Base-by-base conservation (phyloP, 1,140 invertebrate genomes). In the Melanaphis sacchari region DNA sequence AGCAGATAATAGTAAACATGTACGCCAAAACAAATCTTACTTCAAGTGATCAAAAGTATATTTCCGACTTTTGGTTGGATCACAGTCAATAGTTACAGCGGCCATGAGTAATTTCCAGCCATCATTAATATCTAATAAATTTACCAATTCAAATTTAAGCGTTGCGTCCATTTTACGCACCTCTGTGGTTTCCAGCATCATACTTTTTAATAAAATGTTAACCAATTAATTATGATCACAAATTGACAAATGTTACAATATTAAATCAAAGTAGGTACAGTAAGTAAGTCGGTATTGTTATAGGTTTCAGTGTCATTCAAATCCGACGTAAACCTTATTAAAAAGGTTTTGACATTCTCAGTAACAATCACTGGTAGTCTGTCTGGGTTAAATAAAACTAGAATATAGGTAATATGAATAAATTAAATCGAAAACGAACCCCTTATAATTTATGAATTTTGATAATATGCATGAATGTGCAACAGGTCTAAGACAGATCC, bases 31-130 rank as follows among this genome's bases (percentile, higher is more conserved):
- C 4, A 46, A 87, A 46, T 90, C 49, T 91, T 93, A 93, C 85
- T 91, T 93, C 5, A 94, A 52, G 26, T 94, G 93, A 81, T 94
- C 91, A 49, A n/a, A 36, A 36, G 84, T 93, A 81, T 94, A 94
- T 76, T 94, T 94, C 9, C 6, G 49, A n/a, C 38, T 8, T 49
- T 82, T 91, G 66, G 5, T 76, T 3, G 81, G 82, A 52, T 93
- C 84, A 93, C 66, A 81, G 40, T 91, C 91, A 26, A 92, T 22
- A 85, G 81, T 93, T 38, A 93, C 84, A 38, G 38, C 4, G 4
- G 94, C 85, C 94, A 94, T 94, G 2, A 94, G 52, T 15, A n/a
- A 76, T 46, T 94, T 93, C 94, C 94, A 94, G 0, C 91, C 54
- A 15, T 93, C 81, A 43, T 93, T 91, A 36, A 54, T 41, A 4